Percentiles rank a stretch among this genome's conserved stretches.
phyloP scores from a whole-genome alignment of 1,140 invertebrate species.

The Euura lappo region DNA sequence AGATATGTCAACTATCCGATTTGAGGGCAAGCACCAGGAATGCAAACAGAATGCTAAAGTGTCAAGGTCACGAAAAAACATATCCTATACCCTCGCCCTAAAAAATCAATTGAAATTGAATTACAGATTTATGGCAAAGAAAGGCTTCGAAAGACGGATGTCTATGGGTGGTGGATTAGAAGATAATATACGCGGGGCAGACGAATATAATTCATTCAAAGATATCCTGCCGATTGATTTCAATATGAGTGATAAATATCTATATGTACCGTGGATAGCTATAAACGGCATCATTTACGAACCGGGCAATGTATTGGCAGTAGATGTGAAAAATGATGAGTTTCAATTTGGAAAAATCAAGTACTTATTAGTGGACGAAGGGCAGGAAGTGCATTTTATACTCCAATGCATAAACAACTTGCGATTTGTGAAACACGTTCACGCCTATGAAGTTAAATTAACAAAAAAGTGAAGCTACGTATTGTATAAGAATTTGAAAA shows the following conservation, averaged over 20 bases:
- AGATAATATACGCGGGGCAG: neutral
- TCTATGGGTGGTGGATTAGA: neutral
- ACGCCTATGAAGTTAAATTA: constrained; percentile 10
- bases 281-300: constrained; percentile 9
- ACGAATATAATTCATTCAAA: neutral
- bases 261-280: neutral
- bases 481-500: too few relatives aligned
- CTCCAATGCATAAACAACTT: constrained; percentile 3
- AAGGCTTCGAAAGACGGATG: constrained; percentile 11
- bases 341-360: constrained; percentile 17
- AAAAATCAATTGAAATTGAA: constrained; percentile 11
- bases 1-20: constrained; percentile 11
- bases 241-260: neutral
- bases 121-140: neutral
- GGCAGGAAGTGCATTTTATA: constrained; percentile 19
- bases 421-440: constrained; percentile 9
- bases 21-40: constrained; percentile 13
- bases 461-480: neutral
- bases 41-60: constrained; percentile 11
- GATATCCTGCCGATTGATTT: neutral
- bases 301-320: neutral
- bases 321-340: neutral
- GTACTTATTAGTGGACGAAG: constrained; percentile 13
- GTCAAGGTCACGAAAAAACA: constrained; percentile 10
- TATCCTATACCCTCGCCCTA: constrained; percentile 5